Evolutionary conservation across 2,797 vertebrate genomes (phyloP).

Genomic region (Erethizon dorsatum): DNA sequence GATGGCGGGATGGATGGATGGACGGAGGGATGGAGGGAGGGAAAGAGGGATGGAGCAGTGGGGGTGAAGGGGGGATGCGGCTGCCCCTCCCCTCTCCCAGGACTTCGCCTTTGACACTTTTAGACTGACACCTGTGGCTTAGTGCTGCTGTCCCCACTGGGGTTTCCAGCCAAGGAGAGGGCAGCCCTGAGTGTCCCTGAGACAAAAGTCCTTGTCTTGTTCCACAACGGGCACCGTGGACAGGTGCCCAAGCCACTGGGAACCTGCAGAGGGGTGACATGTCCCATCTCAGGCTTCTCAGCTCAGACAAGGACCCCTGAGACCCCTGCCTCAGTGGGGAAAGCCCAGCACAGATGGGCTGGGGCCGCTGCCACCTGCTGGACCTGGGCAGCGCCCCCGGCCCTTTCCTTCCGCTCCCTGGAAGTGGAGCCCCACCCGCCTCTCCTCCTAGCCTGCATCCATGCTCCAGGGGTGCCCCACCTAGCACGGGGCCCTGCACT

Average conservation of each 20-base stretch:
- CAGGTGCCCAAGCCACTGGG: neutral
- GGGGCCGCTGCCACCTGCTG: neutral
- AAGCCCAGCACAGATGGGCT: rapidly evolving
- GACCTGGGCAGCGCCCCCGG: rapidly evolving
- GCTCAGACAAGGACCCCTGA: rapidly evolving
- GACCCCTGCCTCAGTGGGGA: rapidly evolving
- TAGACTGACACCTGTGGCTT: neutral
- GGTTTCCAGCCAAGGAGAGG: neutral
- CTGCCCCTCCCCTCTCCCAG: neutral
- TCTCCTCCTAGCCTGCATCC: neutral
- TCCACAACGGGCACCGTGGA: conserved; percentile 7
- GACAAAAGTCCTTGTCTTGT: conserved; percentile 29
- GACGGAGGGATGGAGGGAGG: too few relatives aligned
- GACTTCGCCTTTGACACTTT: neutral
- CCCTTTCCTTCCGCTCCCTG: neutral
- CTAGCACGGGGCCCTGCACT: neutral
- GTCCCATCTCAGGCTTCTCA: neutral
- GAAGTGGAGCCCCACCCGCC: neutral
- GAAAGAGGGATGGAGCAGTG: too few relatives aligned
- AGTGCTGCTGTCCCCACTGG: neutral
- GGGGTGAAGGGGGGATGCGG: neutral
- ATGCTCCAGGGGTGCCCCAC: neutral
- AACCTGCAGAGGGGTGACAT: rapidly evolving
- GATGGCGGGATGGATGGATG: too few relatives aligned
- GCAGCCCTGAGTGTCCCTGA: conserved; percentile 19